Evolutionary conservation across 1,140 invertebrate genomes (phyloP), one percentile per base, ranked within the genome.

Genomic region (Lepeophtheirus salmonis): DNA sequence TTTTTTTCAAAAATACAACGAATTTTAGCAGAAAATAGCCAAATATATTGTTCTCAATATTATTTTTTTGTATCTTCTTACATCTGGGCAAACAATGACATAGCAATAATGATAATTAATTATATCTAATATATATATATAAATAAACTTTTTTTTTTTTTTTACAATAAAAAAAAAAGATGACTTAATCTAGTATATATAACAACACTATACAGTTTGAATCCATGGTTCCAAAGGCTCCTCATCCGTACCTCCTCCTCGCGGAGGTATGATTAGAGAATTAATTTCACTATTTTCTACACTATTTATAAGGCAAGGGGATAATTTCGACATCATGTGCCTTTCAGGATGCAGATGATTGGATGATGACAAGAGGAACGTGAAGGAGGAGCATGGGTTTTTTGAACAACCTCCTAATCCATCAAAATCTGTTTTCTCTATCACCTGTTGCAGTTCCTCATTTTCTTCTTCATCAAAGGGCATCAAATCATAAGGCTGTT

Each of bases 401-500:
- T n/a, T n/a, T n/a, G n/a, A n/a, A n/a, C n/a, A n/a, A n/a, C n/a
- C n/a, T n/a, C 20, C n/a, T 18, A 20, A 54, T 12, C 18, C 20
- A n/a, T 20, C 52, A 24, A 54, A 24, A n/a, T 21, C 22, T 2
- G 17, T 16, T n/a, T 24, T 54, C 52, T 18, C 52, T 20, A 54
- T 20, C 20, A 54, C 21, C 17, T 14, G 14, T n/a, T 20, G n/a
- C 20, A n/a, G n/a, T 20, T 64, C 63, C 14, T 66, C 65, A n/a
- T 63, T 58, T 4, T 64, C 51, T 14, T 60, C 50, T 21, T 49
- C 52, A 50, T 12, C 14, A 25, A 30, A 14, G 52, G 53, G 56
- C 18, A 64, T 64, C 65, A 67, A 67, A 63, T 70, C 68, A 71
- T 80, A 82, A 52, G 80, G 78, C 62, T 77, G 75, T 53, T 75